Percentiles rank a stretch among this genome's conserved stretches.
Evolutionary conservation across 2,888 invertebrate genomes (phyloP).

Genomic region (Cerastis leucographa): DNA sequence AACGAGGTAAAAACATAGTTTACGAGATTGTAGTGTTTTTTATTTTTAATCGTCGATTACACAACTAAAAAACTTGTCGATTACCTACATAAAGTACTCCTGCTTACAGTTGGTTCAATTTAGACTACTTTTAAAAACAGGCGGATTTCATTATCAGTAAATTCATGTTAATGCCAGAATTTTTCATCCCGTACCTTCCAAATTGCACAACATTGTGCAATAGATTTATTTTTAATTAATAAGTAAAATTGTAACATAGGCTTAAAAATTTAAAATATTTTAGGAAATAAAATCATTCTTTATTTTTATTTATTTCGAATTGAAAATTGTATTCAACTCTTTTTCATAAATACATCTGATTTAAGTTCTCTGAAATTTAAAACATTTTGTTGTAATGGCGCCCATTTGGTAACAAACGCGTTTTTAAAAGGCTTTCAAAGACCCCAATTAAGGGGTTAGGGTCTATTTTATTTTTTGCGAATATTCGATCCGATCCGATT

Average conservation of each 20-base stretch:
- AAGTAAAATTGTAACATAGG: no score
- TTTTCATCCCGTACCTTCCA: neutral
- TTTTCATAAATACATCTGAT: neutral
- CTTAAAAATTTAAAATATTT: no score
- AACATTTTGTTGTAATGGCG: constrained; percentile 7
- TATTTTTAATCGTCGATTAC: neutral
- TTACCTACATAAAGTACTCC: neutral
- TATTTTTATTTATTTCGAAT: neutral
- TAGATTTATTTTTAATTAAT: no score
- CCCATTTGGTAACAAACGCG: neutral
- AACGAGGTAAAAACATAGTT: no score
- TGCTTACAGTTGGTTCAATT: neutral
- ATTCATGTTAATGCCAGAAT: neutral
- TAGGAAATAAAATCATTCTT: no score
- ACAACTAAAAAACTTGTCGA: neutral
- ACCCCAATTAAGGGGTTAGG: neutral
- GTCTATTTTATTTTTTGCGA: constrained; percentile 11
- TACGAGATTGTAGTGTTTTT: neutral
- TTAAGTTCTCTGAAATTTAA: neutral
- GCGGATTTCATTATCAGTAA: neutral
- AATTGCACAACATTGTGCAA: no score
- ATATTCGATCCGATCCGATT: no score
- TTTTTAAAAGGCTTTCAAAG: constrained; percentile 19
- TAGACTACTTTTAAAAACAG: neutral
- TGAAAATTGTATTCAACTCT: neutral